Conservation (phyloP, 2,113 vertebrate genomes). For the Eurystomus gularis region DNA sequence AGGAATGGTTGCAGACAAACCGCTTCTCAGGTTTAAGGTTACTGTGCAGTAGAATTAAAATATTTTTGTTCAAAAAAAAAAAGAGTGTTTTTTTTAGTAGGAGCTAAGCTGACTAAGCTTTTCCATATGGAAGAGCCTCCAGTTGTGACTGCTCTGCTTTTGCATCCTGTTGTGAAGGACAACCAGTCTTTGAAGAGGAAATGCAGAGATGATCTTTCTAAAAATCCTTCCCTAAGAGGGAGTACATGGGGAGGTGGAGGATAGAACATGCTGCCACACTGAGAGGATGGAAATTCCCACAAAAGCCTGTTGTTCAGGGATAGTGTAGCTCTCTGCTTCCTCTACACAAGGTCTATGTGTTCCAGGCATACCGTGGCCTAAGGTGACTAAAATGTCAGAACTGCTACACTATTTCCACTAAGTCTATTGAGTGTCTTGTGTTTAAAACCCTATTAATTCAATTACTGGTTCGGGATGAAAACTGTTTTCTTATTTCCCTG, state of each 20-base stretch:
- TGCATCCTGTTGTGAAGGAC: neutral
- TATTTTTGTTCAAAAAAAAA: conserved; percentile 25
- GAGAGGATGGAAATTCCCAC: neutral
- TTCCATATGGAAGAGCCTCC: neutral
- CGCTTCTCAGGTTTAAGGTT: conserved; percentile 1
- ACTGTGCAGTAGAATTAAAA: conserved; percentile 21
- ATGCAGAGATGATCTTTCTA: neutral
- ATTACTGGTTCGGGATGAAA: neutral
- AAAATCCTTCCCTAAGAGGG: neutral
- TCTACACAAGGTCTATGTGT: neutral
- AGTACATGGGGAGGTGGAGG: neutral
- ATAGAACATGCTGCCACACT: neutral
- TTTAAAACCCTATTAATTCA: neutral
- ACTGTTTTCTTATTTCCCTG: neutral
- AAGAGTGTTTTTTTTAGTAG: neutral
- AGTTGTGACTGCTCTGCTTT: neutral
- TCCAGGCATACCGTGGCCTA: neutral
- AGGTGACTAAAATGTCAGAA: neutral
- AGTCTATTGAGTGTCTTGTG: neutral
- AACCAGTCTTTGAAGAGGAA: neutral
- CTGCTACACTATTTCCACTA: rapidly evolving
- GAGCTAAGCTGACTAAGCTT: neutral
- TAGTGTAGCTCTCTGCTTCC: neutral
- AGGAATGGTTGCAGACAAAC: conserved; percentile 19
- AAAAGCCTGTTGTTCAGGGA: neutral